Conservation (phyloP, 2,113 vertebrate genomes). For the Brachionichthys hirsutus region DNA sequence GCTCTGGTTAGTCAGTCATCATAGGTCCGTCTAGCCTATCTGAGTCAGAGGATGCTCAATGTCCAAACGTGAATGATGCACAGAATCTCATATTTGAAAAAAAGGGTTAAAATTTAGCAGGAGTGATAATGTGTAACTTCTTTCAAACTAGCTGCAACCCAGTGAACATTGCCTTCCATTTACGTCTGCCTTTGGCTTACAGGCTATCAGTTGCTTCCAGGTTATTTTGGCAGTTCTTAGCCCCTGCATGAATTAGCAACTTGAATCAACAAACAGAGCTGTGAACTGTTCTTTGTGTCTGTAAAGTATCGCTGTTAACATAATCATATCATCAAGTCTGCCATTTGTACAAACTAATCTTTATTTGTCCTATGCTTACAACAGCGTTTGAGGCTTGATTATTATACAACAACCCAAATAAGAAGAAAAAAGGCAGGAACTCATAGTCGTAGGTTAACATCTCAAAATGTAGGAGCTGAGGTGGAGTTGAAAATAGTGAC, state of each 20-base stretch:
- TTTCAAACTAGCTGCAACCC: not conserved
- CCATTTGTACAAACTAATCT: no score
- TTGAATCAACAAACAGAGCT: not conserved
- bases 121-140: not conserved
- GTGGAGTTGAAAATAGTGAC: not conserved
- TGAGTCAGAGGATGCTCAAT: constrained; percentile 8
- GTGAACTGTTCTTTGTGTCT: no score
- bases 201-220: not conserved
- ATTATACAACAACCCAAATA: not conserved
- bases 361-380: no score
- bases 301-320: no score
- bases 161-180: not conserved
- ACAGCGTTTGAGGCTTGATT: not conserved
- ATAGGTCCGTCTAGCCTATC: not conserved
- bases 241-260: not conserved
- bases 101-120: not conserved
- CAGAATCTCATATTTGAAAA: constrained; percentile 1
- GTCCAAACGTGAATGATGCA: constrained; percentile 7
- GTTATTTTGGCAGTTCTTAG: not conserved
- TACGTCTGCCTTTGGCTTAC: no score
- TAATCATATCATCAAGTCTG: no score
- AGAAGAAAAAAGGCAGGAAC: not conserved
- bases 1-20: constrained; percentile 11
- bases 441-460: not conserved
- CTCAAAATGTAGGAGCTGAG: not conserved